These are phyloP conservation scores for Acleris sparsana DNA, from an alignment of 2,888 invertebrate species.

Conservation along the genomic window DNA sequence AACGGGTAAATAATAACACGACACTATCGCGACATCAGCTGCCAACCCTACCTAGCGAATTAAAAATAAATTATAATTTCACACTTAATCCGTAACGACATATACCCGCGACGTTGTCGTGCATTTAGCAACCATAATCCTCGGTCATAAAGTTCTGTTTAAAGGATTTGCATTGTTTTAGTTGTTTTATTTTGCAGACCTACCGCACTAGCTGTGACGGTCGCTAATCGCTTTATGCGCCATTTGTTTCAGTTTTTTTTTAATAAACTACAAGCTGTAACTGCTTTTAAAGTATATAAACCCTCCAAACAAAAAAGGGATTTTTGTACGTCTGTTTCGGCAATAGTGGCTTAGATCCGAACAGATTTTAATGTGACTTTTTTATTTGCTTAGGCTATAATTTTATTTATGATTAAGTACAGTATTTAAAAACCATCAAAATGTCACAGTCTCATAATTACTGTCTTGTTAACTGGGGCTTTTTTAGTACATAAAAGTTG, in stretches of 20 bases:
- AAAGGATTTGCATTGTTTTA: not conserved
- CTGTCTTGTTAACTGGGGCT: too few relatives aligned
- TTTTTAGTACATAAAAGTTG: too few relatives aligned
- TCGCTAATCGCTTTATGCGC: constrained; percentile 28
- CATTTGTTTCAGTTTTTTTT: constrained; percentile 33
- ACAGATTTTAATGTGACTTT: too few relatives aligned
- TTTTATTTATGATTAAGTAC: too few relatives aligned
- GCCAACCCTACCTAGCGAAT: constrained; percentile 17
- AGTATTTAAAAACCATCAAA: too few relatives aligned
- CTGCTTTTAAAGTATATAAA: too few relatives aligned
- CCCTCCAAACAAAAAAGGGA: too few relatives aligned
- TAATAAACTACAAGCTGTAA: not conserved
- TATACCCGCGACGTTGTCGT: not conserved
- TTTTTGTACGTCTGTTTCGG: too few relatives aligned
- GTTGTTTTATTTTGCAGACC: constrained; percentile 28
- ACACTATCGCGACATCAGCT: constrained; percentile 7
- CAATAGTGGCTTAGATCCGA: too few relatives aligned
- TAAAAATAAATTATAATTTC: constrained; percentile 33
- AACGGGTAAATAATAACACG: not conserved
- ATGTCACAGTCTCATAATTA: too few relatives aligned
- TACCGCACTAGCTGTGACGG: constrained; percentile 32
- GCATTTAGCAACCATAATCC: constrained; percentile 10
- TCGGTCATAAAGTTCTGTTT: constrained; percentile 5
- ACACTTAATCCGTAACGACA: constrained; percentile 19
- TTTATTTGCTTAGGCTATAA: too few relatives aligned